A percentile compares a stretch with the other conserved stretches of the same genome.
These are phyloP conservation scores for Hassar affinis DNA, from an alignment of 2,113 vertebrate genomes.

Conservation along the genomic window DNA sequence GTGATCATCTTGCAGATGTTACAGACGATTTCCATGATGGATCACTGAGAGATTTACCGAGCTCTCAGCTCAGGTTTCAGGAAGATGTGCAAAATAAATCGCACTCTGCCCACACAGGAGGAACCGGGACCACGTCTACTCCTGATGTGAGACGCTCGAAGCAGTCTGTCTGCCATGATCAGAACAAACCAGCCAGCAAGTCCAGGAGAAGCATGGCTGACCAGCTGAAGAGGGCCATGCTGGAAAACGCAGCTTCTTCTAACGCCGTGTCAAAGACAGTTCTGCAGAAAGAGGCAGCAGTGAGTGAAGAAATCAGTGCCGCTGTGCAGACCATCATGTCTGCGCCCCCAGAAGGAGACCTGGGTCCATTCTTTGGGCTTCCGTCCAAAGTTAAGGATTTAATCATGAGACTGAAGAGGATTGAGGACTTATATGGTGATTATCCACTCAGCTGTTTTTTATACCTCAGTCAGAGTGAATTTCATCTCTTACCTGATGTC, in stretches of 20 bases:
- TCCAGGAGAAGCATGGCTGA: slow-evolving; percentile 80
- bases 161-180: neutral
- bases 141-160: slow-evolving; percentile 35
- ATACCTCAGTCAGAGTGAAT: neutral
- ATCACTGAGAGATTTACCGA: slow-evolving; percentile 71
- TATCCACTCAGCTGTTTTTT: neutral
- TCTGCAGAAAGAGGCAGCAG: slow-evolving; percentile 77
- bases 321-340: slow-evolving; percentile 76
- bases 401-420: slow-evolving; percentile 79
- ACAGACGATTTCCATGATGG: slow-evolving; percentile 56
- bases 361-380: slow-evolving; percentile 93
- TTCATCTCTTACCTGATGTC: neutral
- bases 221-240: slow-evolving; percentile 84
- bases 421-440: slow-evolving; percentile 89
- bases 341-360: slow-evolving; percentile 70
- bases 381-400: slow-evolving; percentile 91
- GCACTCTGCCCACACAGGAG: slow-evolving; percentile 30
- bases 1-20: slow-evolving; percentile 38
- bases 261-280: slow-evolving; percentile 72
- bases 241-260: slow-evolving; percentile 81
- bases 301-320: slow-evolving; percentile 83
- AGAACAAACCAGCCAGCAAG: neutral
- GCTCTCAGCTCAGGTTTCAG: slow-evolving; percentile 74
- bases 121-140: slow-evolving; percentile 50
- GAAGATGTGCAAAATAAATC: slow-evolving; percentile 37